Conservation (phyloP, 2,797 vertebrate species). For the Podarcis siculus region DNA sequence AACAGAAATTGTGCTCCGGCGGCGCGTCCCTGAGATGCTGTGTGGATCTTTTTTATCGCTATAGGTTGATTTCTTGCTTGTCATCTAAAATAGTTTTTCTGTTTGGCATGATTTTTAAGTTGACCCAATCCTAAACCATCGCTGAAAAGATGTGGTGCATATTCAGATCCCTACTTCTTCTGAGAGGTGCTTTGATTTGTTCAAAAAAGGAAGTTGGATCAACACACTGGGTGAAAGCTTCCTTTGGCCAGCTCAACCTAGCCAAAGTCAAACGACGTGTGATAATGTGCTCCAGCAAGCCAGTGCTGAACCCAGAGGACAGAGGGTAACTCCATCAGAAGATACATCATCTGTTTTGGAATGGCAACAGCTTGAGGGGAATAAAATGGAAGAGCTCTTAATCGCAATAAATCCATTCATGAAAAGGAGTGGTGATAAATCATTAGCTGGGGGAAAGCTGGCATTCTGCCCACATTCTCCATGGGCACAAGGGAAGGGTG, state of each 20-base stretch:
- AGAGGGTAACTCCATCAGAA: slow-evolving; percentile 73
- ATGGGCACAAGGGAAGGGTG: slow-evolving; percentile 71
- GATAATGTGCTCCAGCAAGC: slow-evolving; percentile 23
- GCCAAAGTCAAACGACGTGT: background rate
- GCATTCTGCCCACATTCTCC: slow-evolving; percentile 76
- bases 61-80: background rate
- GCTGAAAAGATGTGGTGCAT: background rate
- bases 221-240: slow-evolving; percentile 47
- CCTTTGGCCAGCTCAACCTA: slow-evolving; percentile 39
- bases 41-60: background rate
- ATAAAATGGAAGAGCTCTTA: slow-evolving; percentile 68
- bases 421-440: slow-evolving; percentile 75
- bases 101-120: too few relatives aligned
- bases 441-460: slow-evolving; percentile 75
- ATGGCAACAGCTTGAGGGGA: slow-evolving; percentile 62
- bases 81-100: background rate
- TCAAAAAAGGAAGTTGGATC: slow-evolving; percentile 49
- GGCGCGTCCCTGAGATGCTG: background rate
- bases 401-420: slow-evolving; percentile 77
- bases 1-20: too few relatives aligned
- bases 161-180: background rate
- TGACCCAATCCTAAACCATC: background rate
- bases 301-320: slow-evolving; percentile 49
- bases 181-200: slow-evolving; percentile 57
- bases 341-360: slow-evolving; percentile 68